A percentile compares a stretch with the other conserved stretches of the same genome.
Conservation (phyloP, 2,888 invertebrate genomes). For the Amphiduros pacificus region DNA sequence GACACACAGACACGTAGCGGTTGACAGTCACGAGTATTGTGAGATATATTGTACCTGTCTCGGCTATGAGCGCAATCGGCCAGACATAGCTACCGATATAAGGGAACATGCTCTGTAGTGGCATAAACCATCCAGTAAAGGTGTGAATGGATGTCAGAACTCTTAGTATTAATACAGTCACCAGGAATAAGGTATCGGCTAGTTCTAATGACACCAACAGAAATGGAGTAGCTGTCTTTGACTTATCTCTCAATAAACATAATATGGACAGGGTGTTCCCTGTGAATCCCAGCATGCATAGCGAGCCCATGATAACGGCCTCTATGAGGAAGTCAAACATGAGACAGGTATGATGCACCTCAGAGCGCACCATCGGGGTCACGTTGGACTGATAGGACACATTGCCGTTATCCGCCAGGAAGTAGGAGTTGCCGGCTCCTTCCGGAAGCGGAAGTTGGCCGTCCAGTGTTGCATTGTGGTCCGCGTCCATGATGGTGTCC, state of each 20-base stretch:
- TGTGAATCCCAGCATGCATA: conserved; percentile 31
- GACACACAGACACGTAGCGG: conserved; percentile 29
- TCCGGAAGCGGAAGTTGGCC: too few species aligned
- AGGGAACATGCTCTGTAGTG: conserved; percentile 15
- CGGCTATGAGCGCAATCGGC: conserved; percentile 27
- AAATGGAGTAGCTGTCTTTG: conserved; percentile 35
- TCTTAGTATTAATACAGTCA: conserved; percentile 29
- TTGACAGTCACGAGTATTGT: conserved; percentile 35
- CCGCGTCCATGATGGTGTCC: too few species aligned
- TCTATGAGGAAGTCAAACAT: conserved; percentile 34
- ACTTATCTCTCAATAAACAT: conserved; percentile 31
- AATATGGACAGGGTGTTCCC: conserved; percentile 34
- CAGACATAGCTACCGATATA: conserved; percentile 30
- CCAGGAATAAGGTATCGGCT: conserved; percentile 34
- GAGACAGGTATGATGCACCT: too few species aligned
- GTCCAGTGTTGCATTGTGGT: too few species aligned
- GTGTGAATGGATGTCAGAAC: conserved; percentile 27
- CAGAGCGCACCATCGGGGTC: too few species aligned
- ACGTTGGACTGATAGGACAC: too few species aligned
- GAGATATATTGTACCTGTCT: conserved; percentile 33
- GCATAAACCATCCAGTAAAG: conserved; percentile 16
- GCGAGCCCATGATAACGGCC: conserved; percentile 32
- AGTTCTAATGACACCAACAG: conserved; percentile 30
- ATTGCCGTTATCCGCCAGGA: too few species aligned
- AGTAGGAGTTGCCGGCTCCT: too few species aligned